These are phyloP conservation scores for Phyto melanocephala DNA, from an alignment of 2,888 invertebrate species.

Conservation along the genomic window DNA sequence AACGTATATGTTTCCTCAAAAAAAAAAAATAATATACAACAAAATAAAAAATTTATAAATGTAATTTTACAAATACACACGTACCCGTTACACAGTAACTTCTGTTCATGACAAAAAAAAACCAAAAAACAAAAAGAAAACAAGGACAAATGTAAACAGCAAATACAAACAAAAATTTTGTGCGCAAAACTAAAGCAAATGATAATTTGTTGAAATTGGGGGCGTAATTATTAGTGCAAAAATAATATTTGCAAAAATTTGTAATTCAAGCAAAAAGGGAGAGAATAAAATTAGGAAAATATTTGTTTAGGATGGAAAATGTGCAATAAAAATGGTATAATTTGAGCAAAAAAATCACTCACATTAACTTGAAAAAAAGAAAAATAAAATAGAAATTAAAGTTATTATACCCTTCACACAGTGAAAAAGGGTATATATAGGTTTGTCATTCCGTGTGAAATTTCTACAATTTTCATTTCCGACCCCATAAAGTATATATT, in stretches of 20 bases:
- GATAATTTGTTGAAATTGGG: background rate
- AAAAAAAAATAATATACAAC: background rate
- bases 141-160: background rate
- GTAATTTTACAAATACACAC: background rate
- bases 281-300: background rate
- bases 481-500: too few species aligned
- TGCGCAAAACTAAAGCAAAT: background rate
- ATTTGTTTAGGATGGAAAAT: background rate
- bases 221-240: background rate
- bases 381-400: too few species aligned
- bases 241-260: background rate
- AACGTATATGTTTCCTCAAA: background rate
- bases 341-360: too few species aligned
- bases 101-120: too few species aligned
- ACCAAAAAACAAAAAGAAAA: background rate
- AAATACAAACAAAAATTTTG: background rate
- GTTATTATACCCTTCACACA: too few species aligned
- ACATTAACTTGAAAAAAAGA: too few species aligned
- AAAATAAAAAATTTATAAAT: slow-evolving; percentile 46
- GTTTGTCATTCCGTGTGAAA: too few species aligned
- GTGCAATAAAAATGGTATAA: too few species aligned
- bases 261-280: background rate
- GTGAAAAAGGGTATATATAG: too few species aligned
- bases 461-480: too few species aligned
- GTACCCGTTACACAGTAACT: background rate